These are phyloP conservation scores for Seira sanloemensis DNA, from an alignment of 2,888 invertebrate genomes.

Conservation along the genomic window DNA sequence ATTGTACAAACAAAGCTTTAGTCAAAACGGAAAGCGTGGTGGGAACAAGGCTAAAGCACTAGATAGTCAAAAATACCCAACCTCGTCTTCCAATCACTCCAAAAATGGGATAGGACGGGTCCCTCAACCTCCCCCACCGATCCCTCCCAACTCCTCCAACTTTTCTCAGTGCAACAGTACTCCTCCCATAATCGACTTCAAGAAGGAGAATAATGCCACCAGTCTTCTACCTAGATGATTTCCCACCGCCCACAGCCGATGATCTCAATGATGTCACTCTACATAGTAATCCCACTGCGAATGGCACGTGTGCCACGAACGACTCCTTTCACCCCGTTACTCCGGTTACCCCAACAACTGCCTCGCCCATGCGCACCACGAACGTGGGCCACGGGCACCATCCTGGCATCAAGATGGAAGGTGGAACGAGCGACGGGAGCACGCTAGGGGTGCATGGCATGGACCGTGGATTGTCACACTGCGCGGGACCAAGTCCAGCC, in stretches of 20 bases:
- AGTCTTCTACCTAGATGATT: slow-evolving; percentile 81
- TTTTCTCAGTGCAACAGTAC: slow-evolving; percentile 46
- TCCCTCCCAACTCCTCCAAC: slow-evolving; percentile 46
- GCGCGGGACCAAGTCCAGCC: slow-evolving; percentile 72
- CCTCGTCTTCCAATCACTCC: slow-evolving; percentile 58
- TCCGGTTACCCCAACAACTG: slow-evolving; percentile 62
- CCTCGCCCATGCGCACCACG: slow-evolving; percentile 54
- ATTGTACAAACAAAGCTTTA: slow-evolving; percentile 63
- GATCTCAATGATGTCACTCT: slow-evolving; percentile 59
- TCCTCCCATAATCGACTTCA: slow-evolving; percentile 50
- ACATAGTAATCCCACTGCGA: slow-evolving; percentile 61
- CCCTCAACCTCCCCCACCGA: slow-evolving; percentile 54
- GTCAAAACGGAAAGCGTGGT: slow-evolving; percentile 63
- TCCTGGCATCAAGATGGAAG: slow-evolving; percentile 56
- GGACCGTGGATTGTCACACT: slow-evolving; percentile 58
- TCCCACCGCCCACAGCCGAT: slow-evolving; percentile 48
- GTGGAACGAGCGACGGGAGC: slow-evolving; percentile 47
- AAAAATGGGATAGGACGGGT: slow-evolving; percentile 61
- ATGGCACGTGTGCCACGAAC: slow-evolving; percentile 44
- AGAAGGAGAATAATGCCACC: slow-evolving; percentile 48
- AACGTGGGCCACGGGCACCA: slow-evolving; percentile 49
- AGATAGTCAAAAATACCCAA: slow-evolving; percentile 58
- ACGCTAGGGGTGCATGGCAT: slow-evolving; percentile 50
- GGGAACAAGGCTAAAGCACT: slow-evolving; percentile 51
- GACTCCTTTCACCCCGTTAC: slow-evolving; percentile 58